Conservation (phyloP, 1,140 invertebrate species). For the Nebria ingens region DNA sequence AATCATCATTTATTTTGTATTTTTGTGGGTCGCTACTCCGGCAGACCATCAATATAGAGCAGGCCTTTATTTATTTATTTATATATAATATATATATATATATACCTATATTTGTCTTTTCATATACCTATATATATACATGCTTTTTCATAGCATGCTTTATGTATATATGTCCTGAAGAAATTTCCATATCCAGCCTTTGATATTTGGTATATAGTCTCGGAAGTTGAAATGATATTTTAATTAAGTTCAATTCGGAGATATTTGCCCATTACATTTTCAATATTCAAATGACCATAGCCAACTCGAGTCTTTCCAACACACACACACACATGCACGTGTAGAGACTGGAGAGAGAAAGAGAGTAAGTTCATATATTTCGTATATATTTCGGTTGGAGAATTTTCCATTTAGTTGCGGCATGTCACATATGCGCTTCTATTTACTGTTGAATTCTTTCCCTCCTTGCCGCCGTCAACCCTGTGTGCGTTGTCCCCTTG, state of each 20-base stretch:
- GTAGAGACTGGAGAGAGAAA: not conserved
- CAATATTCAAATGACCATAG: not conserved
- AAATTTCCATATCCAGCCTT: no score
- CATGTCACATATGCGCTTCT: constrained; percentile 1
- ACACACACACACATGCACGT: not conserved
- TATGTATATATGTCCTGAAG: no score
- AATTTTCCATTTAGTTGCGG: constrained; percentile 6
- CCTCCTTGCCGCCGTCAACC: not conserved
- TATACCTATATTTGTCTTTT: no score
- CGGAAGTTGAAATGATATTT: not conserved
- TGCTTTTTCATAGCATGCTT: no score
- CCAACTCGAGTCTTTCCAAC: not conserved
- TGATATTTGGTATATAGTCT: no score
- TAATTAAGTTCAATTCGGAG: not conserved
- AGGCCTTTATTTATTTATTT: no score
- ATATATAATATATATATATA: no score
- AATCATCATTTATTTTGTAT: constrained; percentile 6
- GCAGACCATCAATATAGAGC: no score
- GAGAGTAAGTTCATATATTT: not conserved
- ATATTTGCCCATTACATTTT: not conserved
- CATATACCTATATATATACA: no score
- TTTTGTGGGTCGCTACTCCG: not conserved
- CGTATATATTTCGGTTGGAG: constrained; percentile 8
- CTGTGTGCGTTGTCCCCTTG: not conserved
- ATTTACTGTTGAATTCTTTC: not conserved